Percentiles rank a stretch among this genome's conserved stretches.
Evolutionary conservation across 2,113 vertebrate species (phyloP).

Genomic region (Ageneiosus marmoratus): DNA sequence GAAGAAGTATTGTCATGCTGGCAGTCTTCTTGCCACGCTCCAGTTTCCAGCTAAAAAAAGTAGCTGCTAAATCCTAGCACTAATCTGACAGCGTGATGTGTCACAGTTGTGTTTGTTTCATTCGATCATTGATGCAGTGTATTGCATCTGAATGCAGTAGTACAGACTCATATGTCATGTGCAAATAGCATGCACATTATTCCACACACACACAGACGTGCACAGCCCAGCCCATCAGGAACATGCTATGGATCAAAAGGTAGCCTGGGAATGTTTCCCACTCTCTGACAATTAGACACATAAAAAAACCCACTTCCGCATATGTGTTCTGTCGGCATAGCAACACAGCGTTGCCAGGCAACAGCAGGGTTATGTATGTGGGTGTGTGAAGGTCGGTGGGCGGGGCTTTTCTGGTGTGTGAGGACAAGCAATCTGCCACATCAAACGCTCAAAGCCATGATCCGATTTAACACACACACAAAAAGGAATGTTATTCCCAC

Average conservation of each 20-base stretch:
- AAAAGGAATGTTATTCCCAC: slow-evolving; percentile 16
- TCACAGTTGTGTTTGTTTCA: background rate
- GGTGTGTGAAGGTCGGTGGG: slow-evolving; percentile 48
- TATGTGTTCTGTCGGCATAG: slow-evolving; percentile 49
- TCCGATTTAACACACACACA: background rate
- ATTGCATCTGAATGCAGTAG: background rate
- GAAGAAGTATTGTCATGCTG: background rate
- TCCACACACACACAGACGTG: background rate
- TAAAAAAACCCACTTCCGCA: slow-evolving; percentile 35
- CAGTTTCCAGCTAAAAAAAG: slow-evolving; percentile 27
- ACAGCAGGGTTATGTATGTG: slow-evolving; percentile 48
- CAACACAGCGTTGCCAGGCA: slow-evolving; percentile 58
- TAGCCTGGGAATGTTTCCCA: slow-evolving; percentile 23
- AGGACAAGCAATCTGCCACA: slow-evolving; percentile 28
- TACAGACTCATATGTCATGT: slow-evolving; percentile 2
- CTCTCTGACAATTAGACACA: slow-evolving; percentile 15
- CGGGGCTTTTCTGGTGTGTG: slow-evolving; percentile 16
- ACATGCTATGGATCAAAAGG: slow-evolving; percentile 35
- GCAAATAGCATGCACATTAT: background rate
- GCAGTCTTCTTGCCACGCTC: background rate
- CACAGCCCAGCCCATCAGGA: slow-evolving; percentile 1
- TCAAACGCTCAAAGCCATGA: slow-evolving; percentile 28
- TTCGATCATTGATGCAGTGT: background rate
- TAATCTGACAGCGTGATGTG: slow-evolving; percentile 2
- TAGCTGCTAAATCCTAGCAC: slow-evolving; percentile 2